Evolutionary conservation across 2,888 invertebrate genomes (phyloP).

Genomic region (Lissocephala sabroskyi): DNA sequence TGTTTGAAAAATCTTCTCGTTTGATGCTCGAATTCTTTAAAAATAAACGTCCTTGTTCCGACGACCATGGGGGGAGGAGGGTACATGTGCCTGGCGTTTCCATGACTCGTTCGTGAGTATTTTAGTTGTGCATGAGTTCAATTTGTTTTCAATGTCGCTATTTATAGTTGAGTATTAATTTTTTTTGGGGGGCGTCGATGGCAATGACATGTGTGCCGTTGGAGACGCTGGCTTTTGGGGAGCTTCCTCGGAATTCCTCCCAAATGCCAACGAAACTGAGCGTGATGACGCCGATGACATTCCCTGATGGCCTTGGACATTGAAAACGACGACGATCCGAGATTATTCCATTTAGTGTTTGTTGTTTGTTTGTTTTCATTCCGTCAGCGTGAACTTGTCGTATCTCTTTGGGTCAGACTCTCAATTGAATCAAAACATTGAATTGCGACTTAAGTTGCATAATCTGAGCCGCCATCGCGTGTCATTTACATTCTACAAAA

Average conservation of each 20-base stretch:
- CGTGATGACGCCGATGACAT: no score
- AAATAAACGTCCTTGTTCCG: slow-evolving; percentile 64
- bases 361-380: no score
- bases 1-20: not conserved
- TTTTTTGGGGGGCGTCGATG: slow-evolving; percentile 16
- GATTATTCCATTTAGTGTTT: no score
- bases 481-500: no score
- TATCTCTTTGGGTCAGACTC: no score
- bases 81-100: not conserved
- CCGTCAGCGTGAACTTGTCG: no score
- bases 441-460: slow-evolving; percentile 56
- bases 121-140: slow-evolving; percentile 39
- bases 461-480: slow-evolving; percentile 17
- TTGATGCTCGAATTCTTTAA: slow-evolving; percentile 9
- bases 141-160: slow-evolving; percentile 32
- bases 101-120: not conserved
- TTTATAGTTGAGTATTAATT: slow-evolving; percentile 32
- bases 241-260: no score
- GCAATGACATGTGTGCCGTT: no score
- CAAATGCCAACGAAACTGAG: no score
- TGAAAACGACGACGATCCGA: no score
- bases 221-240: no score
- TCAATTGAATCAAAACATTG: slow-evolving; percentile 36
- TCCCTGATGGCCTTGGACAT: no score
- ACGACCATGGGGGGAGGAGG: slow-evolving; percentile 10